Evolutionary conservation across 2,888 invertebrate genomes (phyloP).

Genomic region (Melieria crassipennis): DNA sequence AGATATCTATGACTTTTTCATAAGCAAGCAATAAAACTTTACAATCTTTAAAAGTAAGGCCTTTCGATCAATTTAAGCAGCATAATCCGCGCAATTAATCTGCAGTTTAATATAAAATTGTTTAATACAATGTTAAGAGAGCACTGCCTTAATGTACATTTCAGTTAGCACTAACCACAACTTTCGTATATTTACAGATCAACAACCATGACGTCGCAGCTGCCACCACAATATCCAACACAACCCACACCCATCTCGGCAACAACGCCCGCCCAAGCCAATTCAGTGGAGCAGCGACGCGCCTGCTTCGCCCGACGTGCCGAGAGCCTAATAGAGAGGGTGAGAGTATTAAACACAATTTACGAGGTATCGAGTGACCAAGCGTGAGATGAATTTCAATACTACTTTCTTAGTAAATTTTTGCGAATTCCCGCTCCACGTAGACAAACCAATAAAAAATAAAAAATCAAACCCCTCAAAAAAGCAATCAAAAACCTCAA

Average conservation of each 20-base stretch:
- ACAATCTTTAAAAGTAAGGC: too few relatives aligned
- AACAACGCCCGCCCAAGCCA: constrained; percentile 45
- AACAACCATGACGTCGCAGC: constrained; percentile 8
- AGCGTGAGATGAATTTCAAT: constrained; percentile 53
- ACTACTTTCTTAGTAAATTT: constrained; percentile 29
- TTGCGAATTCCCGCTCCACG: not conserved
- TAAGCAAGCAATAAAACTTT: too few relatives aligned
- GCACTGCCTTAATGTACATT: too few relatives aligned
- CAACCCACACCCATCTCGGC: constrained; percentile 21
- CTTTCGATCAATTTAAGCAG: too few relatives aligned
- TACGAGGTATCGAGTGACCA: constrained; percentile 66
- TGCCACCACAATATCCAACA: constrained; percentile 18
- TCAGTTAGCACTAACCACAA: too few relatives aligned
- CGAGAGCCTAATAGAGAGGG: constrained; percentile 66
- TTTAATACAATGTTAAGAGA: too few relatives aligned
- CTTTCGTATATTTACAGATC: too few relatives aligned
- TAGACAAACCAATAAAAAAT: not conserved
- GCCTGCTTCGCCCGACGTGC: constrained; percentile 65
- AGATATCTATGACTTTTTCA: too few relatives aligned
- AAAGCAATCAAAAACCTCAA: not conserved
- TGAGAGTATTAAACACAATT: constrained; percentile 66
- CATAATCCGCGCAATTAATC: too few relatives aligned
- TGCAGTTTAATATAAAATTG: too few relatives aligned
- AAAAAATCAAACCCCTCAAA: not conserved
- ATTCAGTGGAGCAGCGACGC: constrained; percentile 54